These are phyloP conservation scores for Amblyjoppa fuscipennis DNA, from an alignment of 2,888 invertebrate species.

Conservation along the genomic window DNA sequence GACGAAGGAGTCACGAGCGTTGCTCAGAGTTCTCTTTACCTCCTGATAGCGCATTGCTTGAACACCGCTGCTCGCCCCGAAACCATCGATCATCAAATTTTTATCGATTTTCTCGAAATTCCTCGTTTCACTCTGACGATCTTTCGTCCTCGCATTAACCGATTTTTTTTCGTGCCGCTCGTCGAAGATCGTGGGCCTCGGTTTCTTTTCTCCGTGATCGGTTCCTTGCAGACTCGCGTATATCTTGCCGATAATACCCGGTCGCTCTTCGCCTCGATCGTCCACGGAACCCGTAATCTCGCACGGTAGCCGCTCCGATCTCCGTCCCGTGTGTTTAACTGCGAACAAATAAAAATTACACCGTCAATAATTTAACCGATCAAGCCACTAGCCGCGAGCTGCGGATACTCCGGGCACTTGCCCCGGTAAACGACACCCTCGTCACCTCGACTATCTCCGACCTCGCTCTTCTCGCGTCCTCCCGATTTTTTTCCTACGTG, in stretches of 20 bases:
- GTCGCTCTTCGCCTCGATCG: conserved; percentile 8
- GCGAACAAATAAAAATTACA: conserved; percentile 9
- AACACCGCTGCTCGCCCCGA: conserved; percentile 30
- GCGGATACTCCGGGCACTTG: conserved; percentile 29
- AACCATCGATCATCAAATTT: conserved; percentile 22
- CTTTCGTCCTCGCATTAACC: not conserved
- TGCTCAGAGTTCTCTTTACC: conserved; percentile 15
- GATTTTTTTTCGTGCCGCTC: conserved; percentile 7
- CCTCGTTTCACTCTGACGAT: not conserved
- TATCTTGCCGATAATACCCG: conserved; percentile 47
- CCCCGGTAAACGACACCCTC: conserved; percentile 26
- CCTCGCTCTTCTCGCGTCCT: conserved; percentile 17
- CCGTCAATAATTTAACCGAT: conserved; percentile 30
- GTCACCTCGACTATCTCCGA: conserved; percentile 14
- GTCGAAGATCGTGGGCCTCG: not conserved
- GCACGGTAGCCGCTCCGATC: conserved; percentile 8
- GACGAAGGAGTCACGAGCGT: conserved; percentile 44
- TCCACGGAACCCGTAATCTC: conserved; percentile 23
- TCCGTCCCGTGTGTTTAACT: conserved; percentile 37
- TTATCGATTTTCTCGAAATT: not conserved
- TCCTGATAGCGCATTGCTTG: conserved; percentile 41
- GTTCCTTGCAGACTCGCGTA: conserved; percentile 44
- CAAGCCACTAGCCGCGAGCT: not conserved
- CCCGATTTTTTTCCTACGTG: conserved; percentile 33
- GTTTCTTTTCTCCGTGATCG: conserved; percentile 41